Base-by-base conservation (phyloP, 2,797 vertebrate species). In the Enoplosus armatus region DNA sequence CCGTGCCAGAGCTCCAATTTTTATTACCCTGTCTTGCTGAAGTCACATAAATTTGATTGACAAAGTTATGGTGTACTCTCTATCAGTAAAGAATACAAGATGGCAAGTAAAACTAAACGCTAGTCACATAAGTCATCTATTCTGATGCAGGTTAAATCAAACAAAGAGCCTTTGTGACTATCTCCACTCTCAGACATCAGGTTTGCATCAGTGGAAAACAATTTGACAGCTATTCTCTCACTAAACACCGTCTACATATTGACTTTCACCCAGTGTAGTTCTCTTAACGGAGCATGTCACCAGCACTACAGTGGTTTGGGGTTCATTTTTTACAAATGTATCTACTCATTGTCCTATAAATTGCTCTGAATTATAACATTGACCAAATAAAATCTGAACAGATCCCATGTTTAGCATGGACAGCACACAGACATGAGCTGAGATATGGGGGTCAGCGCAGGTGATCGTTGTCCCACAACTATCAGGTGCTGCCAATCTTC, bases 41-140 rank as follows among this genome's bases (percentile, higher is more conserved):
- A 64, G 55, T 73, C 58, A 51, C 64, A 81, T 90, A 82, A 90
- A 92, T 60, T 20, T 83, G 82, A 87, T 39, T 87, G 85, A 85
- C 83, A 51, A 70, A 80, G 87, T 90, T 77, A 87, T 59, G 50
- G 65, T 64, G 88, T 78, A 59, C 53, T 79, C 74, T 79, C 43
- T 37, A 77, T 85, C 61, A 77, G 79, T 75, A 67, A 81, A 77
- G 47, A 90, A 76, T 65, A 83, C 75, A 83, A 81, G 54, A 43
- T 62, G 26, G 29, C 68, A 79, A 80, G 72, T 82, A 77, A 85
- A 90, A 76, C 43, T 53, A 82, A n/a, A 53, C 39, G 72, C n/a
- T 15, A 37, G 33, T 64, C 26, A 4, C 68, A 50, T 79, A 58
- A 80, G 55, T 63, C 59, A 55, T 79, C 64, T 68, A 50, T 74